Percentiles rank a stretch among this genome's conserved stretches.
Conservation (phyloP, 2,797 vertebrate genomes). For the Manis javanica region DNA sequence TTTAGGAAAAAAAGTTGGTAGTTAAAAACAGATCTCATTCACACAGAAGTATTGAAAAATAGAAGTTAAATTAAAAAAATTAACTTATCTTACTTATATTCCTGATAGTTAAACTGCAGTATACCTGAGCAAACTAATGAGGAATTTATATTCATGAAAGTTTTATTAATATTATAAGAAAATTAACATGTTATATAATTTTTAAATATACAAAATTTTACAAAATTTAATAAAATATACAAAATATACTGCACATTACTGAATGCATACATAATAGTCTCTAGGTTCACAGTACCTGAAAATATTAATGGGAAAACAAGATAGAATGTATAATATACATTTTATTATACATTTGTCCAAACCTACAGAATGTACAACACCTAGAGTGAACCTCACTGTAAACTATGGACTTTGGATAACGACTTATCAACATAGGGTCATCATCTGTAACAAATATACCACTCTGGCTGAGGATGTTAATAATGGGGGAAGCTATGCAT, state of each 20-base stretch:
- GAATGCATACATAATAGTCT: slow-evolving; percentile 1
- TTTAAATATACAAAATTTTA: background rate
- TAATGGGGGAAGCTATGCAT: background rate
- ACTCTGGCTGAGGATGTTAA: background rate
- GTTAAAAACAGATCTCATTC: slow-evolving; percentile 17
- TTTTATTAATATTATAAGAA: slow-evolving; percentile 59
- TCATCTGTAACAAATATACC: background rate
- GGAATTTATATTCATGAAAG: slow-evolving; percentile 5
- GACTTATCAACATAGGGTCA: background rate
- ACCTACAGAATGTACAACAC: background rate
- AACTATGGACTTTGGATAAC: background rate
- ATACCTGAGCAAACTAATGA: slow-evolving; percentile 26
- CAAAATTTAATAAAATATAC: too few relatives aligned
- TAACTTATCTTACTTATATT: slow-evolving; percentile 48
- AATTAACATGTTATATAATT: background rate
- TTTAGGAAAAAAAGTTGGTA: background rate
- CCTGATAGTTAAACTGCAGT: slow-evolving; percentile 19
- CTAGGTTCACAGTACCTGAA: slow-evolving; percentile 20
- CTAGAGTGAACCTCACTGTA: background rate
- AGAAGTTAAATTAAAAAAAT: background rate
- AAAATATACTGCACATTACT: background rate
- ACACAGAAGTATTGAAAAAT: slow-evolving; percentile 39
- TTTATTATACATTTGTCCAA: background rate
- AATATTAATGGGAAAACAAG: background rate
- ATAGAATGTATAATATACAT: background rate